Percentiles rank a stretch among this genome's conserved stretches.
Conservation (phyloP, 2,113 vertebrate genomes). For the Echinops telfairi region DNA sequence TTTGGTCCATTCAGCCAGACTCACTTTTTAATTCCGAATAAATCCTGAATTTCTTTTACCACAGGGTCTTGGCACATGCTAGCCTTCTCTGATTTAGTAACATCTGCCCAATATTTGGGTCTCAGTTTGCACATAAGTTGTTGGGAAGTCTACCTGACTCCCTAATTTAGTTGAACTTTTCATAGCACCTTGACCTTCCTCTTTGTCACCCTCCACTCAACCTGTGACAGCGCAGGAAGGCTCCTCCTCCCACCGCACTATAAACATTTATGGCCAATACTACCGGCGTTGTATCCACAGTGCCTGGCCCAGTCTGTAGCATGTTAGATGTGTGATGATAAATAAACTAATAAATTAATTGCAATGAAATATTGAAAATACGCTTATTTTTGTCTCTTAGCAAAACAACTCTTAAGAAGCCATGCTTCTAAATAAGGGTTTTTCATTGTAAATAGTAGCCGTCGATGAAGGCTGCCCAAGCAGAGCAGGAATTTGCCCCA, state of each 20-base stretch:
- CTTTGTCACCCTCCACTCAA: not conserved
- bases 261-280: not conserved
- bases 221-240: not conserved
- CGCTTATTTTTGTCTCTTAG: not conserved
- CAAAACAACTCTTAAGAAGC: not conserved
- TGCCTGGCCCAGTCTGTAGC: not conserved
- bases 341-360: not conserved
- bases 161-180: not conserved
- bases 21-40: not conserved
- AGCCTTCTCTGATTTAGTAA: not conserved
- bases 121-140: not conserved
- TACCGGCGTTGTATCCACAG: not conserved
- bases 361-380: not conserved
- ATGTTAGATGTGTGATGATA: not conserved
- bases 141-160: not conserved
- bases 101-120: not conserved
- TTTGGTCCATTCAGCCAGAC: not conserved
- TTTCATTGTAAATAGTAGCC: not conserved
- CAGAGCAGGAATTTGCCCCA: not conserved
- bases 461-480: not conserved
- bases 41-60: not conserved
- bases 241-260: not conserved
- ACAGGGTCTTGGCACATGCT: not conserved
- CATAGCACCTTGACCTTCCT: not conserved
- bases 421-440: not conserved